A percentile compares a stretch with the other conserved stretches of the same genome.
Evolutionary conservation across 1,140 invertebrate genomes (phyloP).

Genomic region (Physella acuta): DNA sequence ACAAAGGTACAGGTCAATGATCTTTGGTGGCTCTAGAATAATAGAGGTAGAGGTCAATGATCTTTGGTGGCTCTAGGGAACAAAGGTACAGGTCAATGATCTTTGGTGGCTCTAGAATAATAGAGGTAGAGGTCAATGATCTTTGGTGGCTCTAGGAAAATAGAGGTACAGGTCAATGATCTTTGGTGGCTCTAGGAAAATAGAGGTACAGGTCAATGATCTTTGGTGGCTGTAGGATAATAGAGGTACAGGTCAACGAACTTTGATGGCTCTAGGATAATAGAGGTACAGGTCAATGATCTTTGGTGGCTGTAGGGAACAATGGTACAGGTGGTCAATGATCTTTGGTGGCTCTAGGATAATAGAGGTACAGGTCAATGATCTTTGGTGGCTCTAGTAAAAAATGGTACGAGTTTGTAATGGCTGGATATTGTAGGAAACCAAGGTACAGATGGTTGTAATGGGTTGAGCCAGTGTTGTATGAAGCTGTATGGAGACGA

Average conservation of each 20-base stretch:
- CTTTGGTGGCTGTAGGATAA: slow-evolving; percentile 29
- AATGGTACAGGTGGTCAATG: slow-evolving; percentile 28
- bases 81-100: background rate
- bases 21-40: background rate
- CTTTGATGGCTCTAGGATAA: slow-evolving; percentile 29
- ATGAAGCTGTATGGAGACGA: too few species aligned
- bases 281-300: background rate
- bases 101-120: too few species aligned
- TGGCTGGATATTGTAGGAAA: too few species aligned
- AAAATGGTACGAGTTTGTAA: background rate
- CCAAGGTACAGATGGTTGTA: background rate
- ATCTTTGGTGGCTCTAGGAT: slow-evolving; percentile 33
- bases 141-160: too few species aligned
- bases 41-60: background rate
- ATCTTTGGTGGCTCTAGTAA: background rate
- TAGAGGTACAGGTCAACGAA: slow-evolving; percentile 26
- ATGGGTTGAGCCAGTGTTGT: too few species aligned
- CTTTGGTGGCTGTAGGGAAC: background rate
- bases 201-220: background rate
- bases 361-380: background rate
- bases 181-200: too few species aligned
- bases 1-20: background rate
- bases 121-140: too few species aligned
- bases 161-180: too few species aligned
- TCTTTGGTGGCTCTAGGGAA: too few species aligned